phyloP scores from a whole-genome alignment of 2,888 invertebrate genomes.

The Chironomus riparius region DNA sequence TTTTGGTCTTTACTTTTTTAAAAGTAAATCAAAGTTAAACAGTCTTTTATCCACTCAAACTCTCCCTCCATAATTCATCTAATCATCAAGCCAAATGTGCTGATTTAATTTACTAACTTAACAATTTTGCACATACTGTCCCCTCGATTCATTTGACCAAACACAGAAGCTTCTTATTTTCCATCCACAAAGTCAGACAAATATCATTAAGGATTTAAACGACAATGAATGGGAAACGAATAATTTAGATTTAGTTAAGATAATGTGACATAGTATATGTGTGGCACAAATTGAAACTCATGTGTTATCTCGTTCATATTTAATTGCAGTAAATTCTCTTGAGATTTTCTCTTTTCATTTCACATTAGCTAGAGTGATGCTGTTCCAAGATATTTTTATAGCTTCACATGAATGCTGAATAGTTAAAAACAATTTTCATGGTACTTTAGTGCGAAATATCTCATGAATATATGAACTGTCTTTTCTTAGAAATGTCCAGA shows the following conservation, averaged over 20 bases:
- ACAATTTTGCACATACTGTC: too few species aligned
- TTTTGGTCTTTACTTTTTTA: too few species aligned
- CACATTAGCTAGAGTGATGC: too few species aligned
- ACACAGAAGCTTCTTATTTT: background rate
- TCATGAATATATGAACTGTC: too few species aligned
- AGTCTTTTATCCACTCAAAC: too few species aligned
- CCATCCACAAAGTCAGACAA: background rate
- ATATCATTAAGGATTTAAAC: background rate
- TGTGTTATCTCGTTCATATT: background rate
- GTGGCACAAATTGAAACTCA: background rate
- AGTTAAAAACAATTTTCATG: too few species aligned
- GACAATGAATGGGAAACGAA: background rate
- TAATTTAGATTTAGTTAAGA: background rate
- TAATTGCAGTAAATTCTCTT: background rate
- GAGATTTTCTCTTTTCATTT: background rate
- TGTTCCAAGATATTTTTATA: too few species aligned
- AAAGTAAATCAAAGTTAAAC: too few species aligned
- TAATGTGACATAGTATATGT: background rate
- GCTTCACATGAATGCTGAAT: too few species aligned
- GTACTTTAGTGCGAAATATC: too few species aligned
- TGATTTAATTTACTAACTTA: background rate
- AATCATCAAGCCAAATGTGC: background rate
- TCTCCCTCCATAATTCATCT: too few species aligned
- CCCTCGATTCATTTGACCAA: background rate
- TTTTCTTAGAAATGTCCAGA: too few species aligned